Evolutionary conservation across 2,797 vertebrate genomes (phyloP).

Genomic region (Coranthus polyacanthus): DNA sequence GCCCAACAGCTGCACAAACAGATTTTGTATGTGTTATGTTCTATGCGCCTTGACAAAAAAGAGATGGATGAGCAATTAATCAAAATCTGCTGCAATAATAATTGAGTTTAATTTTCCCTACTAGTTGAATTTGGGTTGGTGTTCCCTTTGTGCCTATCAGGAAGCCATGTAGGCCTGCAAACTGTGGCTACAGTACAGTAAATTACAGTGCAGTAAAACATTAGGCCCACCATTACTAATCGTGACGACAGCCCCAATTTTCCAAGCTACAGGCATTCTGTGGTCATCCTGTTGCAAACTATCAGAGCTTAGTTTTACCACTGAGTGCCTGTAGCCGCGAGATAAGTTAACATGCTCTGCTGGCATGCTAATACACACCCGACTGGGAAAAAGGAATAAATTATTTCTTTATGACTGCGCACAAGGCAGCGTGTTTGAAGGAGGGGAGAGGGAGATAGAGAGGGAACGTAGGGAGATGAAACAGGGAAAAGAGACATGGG

Average conservation of each 20-base stretch:
- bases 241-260: slow-evolving; percentile 77
- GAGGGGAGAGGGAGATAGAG: slow-evolving; percentile 38
- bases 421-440: slow-evolving; percentile 67
- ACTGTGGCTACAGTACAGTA: slow-evolving; percentile 45
- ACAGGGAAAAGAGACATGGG: slow-evolving; percentile 29
- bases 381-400: slow-evolving; percentile 70
- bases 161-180: slow-evolving; percentile 38
- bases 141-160: slow-evolving; percentile 40
- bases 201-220: slow-evolving; percentile 72
- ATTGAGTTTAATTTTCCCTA: slow-evolving; percentile 32
- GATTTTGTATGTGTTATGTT: slow-evolving; percentile 33
- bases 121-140: slow-evolving; percentile 49
- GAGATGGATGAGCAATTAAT: slow-evolving; percentile 18
- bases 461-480: slow-evolving; percentile 52
- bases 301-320: slow-evolving; percentile 81
- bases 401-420: slow-evolving; percentile 80
- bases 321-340: slow-evolving; percentile 75
- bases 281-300: slow-evolving; percentile 79
- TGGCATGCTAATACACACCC: slow-evolving; percentile 75
- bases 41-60: slow-evolving; percentile 3
- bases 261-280: slow-evolving; percentile 72
- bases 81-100: slow-evolving; percentile 31
- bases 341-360: slow-evolving; percentile 83
- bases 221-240: slow-evolving; percentile 75
- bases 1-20: slow-evolving; percentile 36